Evolutionary conservation across 2,113 vertebrate genomes (phyloP).

Genomic region (Puntigrus tetrazona): DNA sequence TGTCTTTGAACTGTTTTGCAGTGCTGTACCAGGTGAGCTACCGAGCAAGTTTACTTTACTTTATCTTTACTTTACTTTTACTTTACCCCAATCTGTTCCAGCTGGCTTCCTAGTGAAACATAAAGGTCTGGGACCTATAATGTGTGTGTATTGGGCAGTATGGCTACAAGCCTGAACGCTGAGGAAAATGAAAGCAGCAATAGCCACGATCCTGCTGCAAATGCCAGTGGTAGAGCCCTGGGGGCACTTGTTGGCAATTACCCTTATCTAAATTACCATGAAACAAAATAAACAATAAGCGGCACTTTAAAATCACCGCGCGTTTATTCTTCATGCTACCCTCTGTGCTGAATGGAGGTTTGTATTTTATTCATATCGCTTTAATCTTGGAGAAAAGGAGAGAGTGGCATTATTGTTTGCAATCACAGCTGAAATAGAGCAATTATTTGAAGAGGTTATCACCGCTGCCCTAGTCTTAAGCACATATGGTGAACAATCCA

Average conservation of each 20-base stretch:
- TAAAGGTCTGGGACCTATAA: conserved; percentile 9
- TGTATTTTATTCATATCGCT: conserved; percentile 37
- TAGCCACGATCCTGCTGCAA: conserved; percentile 17
- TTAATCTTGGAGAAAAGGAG: conserved; percentile 5
- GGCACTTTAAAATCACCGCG: conserved; percentile 1
- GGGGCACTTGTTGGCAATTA: conserved; percentile 44
- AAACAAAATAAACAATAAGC: conserved; percentile 44
- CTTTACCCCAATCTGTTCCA: too few species aligned
- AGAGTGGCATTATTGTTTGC: conserved; percentile 23
- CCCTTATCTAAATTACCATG: conserved; percentile 47
- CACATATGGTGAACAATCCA: not conserved
- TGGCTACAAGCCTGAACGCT: not conserved
- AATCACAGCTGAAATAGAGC: conserved; percentile 37
- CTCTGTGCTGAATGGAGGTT: conserved; percentile 17
- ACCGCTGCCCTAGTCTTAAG: conserved; percentile 4
- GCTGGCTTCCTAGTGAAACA: not conserved
- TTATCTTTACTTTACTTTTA: too few species aligned
- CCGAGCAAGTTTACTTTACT: too few species aligned
- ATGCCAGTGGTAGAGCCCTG: conserved; percentile 23
- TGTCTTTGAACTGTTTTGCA: too few species aligned
- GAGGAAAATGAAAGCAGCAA: conserved; percentile 21
- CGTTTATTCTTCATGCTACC: conserved; percentile 19
- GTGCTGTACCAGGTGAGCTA: too few species aligned
- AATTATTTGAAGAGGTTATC: conserved; percentile 44
- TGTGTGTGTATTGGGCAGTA: not conserved